These are phyloP conservation scores for Dascillus cervinus DNA, from an alignment of 2,888 invertebrate genomes.

Conservation along the genomic window DNA sequence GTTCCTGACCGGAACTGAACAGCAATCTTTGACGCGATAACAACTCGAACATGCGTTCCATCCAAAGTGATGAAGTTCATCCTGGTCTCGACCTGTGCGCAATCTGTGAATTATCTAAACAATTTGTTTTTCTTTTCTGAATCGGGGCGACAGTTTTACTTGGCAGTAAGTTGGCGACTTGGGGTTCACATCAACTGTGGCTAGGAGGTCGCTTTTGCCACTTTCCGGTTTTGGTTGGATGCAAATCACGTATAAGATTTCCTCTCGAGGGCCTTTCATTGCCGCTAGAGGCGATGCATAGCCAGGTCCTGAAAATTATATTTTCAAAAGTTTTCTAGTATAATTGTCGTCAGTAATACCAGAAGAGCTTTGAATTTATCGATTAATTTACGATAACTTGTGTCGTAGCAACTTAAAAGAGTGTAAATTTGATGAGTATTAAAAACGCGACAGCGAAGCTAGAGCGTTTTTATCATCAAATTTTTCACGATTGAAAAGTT, in stretches of 20 bases:
- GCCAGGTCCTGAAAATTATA: constrained; percentile 55
- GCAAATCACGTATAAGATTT: constrained; percentile 83
- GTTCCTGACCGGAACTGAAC: constrained; percentile 53
- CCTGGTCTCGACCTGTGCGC: constrained; percentile 64
- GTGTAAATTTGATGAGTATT: no score
- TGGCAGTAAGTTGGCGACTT: constrained; percentile 74
- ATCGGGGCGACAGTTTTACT: constrained; percentile 50
- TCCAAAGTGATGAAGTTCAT: constrained; percentile 93
- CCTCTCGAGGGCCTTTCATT: constrained; percentile 76
- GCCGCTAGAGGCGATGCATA: constrained; percentile 77
- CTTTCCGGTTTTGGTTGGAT: constrained; percentile 61
- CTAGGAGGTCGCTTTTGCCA: constrained; percentile 76
- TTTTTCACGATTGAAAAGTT: no score
- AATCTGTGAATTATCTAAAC: constrained; percentile 79
- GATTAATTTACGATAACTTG: no score
- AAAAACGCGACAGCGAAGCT: no score
- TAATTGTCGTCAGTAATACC: no score
- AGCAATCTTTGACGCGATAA: constrained; percentile 44
- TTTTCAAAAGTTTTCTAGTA: no score
- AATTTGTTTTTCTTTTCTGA: no score
- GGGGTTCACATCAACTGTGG: constrained; percentile 89
- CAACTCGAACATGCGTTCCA: constrained; percentile 98
- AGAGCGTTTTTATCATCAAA: no score
- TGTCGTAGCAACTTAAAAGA: no score
- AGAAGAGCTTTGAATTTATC: no score